Conservation (phyloP, 2,113 vertebrate species). For the Strigops habroptila region DNA sequence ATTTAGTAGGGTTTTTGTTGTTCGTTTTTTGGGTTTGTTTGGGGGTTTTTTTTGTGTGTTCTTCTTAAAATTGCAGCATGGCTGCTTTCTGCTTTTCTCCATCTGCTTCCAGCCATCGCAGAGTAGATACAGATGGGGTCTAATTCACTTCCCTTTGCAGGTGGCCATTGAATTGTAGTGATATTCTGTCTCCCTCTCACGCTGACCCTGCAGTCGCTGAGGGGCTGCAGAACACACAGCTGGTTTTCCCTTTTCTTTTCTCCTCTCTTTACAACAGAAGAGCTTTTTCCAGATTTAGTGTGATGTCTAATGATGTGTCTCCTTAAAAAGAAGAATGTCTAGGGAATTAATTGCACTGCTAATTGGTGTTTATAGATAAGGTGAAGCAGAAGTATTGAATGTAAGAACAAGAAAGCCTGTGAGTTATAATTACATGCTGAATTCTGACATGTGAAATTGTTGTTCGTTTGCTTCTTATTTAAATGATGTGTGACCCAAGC, state of each 20-base stretch:
- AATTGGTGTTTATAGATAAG: constrained; percentile 31
- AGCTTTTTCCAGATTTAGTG: neutral
- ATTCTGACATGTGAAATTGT: constrained; percentile 22
- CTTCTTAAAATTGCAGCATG: neutral
- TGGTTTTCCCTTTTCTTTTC: neutral
- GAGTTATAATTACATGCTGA: constrained; percentile 19
- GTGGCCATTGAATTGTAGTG: neutral
- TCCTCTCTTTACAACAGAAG: neutral
- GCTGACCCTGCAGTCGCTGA: neutral
- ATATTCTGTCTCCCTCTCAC: neutral
- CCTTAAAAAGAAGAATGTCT: constrained; percentile 58
- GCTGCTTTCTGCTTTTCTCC: constrained; percentile 17
- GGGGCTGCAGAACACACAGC: neutral
- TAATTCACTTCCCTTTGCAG: neutral
- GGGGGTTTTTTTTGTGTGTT: too few species aligned
- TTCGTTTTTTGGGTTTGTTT: neutral
- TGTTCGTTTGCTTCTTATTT: constrained; percentile 36
- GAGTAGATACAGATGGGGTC: neutral
- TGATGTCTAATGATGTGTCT: constrained; percentile 7
- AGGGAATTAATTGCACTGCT: constrained; percentile 56
- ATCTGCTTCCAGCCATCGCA: neutral
- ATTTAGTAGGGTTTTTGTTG: neutral
- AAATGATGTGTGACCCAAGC: neutral
- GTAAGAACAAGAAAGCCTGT: constrained; percentile 56
- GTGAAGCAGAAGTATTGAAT: constrained; percentile 59